Percentiles rank a stretch among this genome's conserved stretches.
Conservation (phyloP, 2,888 invertebrate genomes). For the Pyrrhosoma nymphula region DNA sequence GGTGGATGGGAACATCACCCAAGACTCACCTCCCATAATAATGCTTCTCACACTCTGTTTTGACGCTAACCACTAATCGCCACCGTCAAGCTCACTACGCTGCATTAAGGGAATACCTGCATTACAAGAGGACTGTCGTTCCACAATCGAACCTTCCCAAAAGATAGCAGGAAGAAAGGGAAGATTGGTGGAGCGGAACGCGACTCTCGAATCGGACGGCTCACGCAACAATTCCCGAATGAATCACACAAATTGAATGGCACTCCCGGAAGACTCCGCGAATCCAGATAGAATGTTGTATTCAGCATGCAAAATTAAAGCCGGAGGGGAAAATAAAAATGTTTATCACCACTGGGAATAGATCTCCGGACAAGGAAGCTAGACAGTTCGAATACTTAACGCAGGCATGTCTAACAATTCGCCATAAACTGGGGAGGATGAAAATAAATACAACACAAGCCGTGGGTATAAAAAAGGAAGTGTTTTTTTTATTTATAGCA, state of each 20-base stretch:
- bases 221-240: background rate
- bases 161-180: background rate
- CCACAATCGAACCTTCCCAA: background rate
- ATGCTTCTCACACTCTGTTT: background rate
- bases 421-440: constrained; percentile 6
- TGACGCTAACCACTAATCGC: background rate
- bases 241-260: background rate
- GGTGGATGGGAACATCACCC: background rate
- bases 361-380: background rate
- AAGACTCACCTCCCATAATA: background rate
- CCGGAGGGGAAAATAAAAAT: background rate
- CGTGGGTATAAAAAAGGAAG: background rate
- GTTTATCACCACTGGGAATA: background rate
- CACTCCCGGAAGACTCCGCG: background rate
- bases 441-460: background rate
- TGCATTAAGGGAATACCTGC: background rate
- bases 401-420: background rate
- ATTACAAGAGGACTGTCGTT: background rate
- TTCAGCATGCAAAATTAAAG: background rate
- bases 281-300: background rate
- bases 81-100: background rate
- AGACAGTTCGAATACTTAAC: background rate
- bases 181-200: background rate
- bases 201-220: background rate
- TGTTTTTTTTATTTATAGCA: background rate